Evolutionary conservation across 2,888 invertebrate genomes (phyloP), one percentile per base, ranked within the genome.

Genomic region (Panorpa germanica): DNA sequence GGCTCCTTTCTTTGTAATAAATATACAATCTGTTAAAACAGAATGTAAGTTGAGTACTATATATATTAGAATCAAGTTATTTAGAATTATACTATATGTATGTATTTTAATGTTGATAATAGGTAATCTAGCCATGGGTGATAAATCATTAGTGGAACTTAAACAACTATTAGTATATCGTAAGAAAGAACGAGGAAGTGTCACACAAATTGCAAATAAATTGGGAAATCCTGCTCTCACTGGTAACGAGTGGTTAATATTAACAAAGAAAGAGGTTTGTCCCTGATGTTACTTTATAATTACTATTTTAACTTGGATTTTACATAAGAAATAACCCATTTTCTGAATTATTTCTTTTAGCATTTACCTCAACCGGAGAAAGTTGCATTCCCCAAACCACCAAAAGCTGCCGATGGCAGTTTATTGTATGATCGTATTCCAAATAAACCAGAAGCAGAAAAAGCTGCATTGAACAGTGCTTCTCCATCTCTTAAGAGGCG

Each of bases 341-440:
- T n/a, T n/a, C n/a, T n/a, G n/a, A n/a, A n/a, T n/a, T n/a, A n/a
- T n/a, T n/a, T n/a, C n/a, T n/a, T n/a, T n/a, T n/a, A 70, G 44
- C 66, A 71, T 57, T 66, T 85, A 58, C 86, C 86, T 38, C 66
- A 67, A 55, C 82, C 83, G 20, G 70, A 70, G 41, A 70, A 74
- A 48, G 70, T 80, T 40, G 80, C 78, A 45, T 90, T 83, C 58
- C 88, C 88, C 31, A 80, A 82, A 54, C 88, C 88, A 39, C 86
- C 86, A 27, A 85, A 83, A 55, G 86, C 78, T 35, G 76, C 57
- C 62, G 81, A 88, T 53, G 88, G 86, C 43, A 83, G 83, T 54
- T 61, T 88, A 39, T 50, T 86, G 41, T 86, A 86, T 52, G 86
- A 86, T 50, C 69, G 81, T 45, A 74, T 86, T 44, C 70, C 78